Evolutionary conservation across 2,113 vertebrate genomes (phyloP).

Genomic region (Rhynchopsitta pachyrhyncha): DNA sequence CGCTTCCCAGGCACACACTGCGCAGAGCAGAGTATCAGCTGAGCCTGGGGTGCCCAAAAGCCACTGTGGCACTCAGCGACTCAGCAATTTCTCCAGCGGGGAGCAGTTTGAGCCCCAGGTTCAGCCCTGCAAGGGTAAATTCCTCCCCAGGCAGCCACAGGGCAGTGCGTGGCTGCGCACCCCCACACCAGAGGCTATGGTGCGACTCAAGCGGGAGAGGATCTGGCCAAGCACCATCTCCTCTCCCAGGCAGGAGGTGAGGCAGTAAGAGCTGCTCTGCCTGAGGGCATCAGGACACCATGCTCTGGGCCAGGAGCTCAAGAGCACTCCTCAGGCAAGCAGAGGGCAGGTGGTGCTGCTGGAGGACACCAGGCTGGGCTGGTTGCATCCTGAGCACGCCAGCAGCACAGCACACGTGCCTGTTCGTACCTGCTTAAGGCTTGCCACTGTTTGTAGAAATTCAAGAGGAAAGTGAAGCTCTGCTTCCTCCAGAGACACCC

Average conservation of each 20-base stretch:
- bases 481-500: neutral
- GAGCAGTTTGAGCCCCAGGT: neutral
- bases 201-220: neutral
- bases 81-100: fast-evolving
- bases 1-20: fast-evolving
- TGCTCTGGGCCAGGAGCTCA: neutral
- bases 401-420: fast-evolving
- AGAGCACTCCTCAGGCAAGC: neutral
- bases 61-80: fast-evolving
- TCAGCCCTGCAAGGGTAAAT: neutral
- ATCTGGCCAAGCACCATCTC: neutral
- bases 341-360: neutral
- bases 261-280: neutral
- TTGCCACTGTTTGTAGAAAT: neutral
- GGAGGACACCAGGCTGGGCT: neutral
- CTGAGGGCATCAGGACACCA: fast-evolving
- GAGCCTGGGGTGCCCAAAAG: neutral
- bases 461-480: neutral
- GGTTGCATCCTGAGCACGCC: neutral
- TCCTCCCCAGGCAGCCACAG: neutral
- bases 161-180: neutral
- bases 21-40: fast-evolving
- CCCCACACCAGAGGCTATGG: no score
- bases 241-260: neutral
- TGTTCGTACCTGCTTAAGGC: neutral